Percentiles rank a stretch among this genome's conserved stretches.
Conservation (phyloP, 2,113 vertebrate genomes). For the Chloroceryle aenea region DNA sequence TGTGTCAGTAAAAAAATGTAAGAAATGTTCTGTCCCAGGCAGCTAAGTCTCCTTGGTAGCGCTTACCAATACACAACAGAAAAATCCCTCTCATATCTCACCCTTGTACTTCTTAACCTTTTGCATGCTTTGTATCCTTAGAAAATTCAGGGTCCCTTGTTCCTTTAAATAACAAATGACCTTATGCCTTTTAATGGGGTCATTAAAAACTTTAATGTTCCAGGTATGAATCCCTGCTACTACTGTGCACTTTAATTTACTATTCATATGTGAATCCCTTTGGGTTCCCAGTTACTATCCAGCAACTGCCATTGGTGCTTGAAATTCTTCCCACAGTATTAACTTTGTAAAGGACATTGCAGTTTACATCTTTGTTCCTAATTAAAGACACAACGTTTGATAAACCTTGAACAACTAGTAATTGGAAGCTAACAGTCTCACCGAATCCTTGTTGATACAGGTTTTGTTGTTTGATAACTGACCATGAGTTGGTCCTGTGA, state of each 20-base stretch:
- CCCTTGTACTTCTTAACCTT: slow-evolving; percentile 31
- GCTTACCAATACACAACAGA: slow-evolving; percentile 3
- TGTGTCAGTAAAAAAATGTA: not conserved
- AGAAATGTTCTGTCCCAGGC: slow-evolving; percentile 16
- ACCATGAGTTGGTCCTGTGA: slow-evolving; percentile 39
- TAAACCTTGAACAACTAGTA: slow-evolving; percentile 76
- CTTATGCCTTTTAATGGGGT: slow-evolving; percentile 66
- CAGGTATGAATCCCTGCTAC: slow-evolving; percentile 63
- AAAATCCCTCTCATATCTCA: not conserved
- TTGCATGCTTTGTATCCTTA: slow-evolving; percentile 37
- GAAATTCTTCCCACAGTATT: slow-evolving; percentile 72
- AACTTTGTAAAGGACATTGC: slow-evolving; percentile 70
- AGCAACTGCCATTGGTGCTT: slow-evolving; percentile 54
- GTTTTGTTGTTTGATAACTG: slow-evolving; percentile 25
- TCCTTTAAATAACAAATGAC: slow-evolving; percentile 71
- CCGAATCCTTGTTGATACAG: slow-evolving; percentile 9
- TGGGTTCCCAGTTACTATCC: slow-evolving; percentile 71
- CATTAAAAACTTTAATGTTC: slow-evolving; percentile 56
- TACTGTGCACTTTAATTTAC: slow-evolving; percentile 71
- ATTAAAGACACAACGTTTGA: slow-evolving; percentile 73
- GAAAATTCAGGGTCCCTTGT: slow-evolving; percentile 47
- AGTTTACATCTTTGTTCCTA: slow-evolving; percentile 72
- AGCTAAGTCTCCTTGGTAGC: slow-evolving; percentile 20
- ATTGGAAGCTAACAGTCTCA: slow-evolving; percentile 65
- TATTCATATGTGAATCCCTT: slow-evolving; percentile 62